phyloP scores from a whole-genome alignment of 2,888 invertebrate genomes.

The Ceramica pisi region DNA sequence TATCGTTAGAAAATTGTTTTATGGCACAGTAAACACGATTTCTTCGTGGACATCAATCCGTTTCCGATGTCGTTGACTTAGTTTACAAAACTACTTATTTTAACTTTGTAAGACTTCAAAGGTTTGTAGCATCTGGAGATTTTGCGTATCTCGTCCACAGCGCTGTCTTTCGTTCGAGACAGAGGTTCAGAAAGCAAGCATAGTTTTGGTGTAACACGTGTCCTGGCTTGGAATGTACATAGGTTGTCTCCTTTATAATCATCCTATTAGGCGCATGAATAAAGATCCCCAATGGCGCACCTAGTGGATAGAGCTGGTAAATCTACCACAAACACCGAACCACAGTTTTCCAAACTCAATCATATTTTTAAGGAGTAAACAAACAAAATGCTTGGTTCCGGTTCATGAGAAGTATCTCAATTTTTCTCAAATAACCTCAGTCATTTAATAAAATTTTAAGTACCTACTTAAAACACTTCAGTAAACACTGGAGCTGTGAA shows the following conservation, averaged over 20 bases:
- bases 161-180: background rate
- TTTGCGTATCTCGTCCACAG: background rate
- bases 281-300: background rate
- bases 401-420: background rate
- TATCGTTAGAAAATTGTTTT: conserved; percentile 75
- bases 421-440: no score
- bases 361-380: background rate
- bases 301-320: background rate
- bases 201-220: background rate
- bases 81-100: conserved; percentile 25
- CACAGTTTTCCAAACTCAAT: background rate
- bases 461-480: background rate
- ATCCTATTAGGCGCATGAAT: background rate
- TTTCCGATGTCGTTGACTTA: conserved; percentile 37
- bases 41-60: conserved; percentile 55
- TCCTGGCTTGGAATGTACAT: background rate
- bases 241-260: background rate
- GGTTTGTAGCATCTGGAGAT: conserved; percentile 1
- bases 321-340: no score
- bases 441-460: background rate
- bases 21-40: conserved; percentile 69
- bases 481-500: conserved; percentile 10
- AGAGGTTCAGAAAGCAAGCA: background rate
- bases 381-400: background rate
- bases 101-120: conserved; percentile 13